A percentile compares a stretch with the other conserved stretches of the same genome.
Evolutionary conservation across 2,797 vertebrate species (phyloP).

Genomic region (Bradypus variegatus): DNA sequence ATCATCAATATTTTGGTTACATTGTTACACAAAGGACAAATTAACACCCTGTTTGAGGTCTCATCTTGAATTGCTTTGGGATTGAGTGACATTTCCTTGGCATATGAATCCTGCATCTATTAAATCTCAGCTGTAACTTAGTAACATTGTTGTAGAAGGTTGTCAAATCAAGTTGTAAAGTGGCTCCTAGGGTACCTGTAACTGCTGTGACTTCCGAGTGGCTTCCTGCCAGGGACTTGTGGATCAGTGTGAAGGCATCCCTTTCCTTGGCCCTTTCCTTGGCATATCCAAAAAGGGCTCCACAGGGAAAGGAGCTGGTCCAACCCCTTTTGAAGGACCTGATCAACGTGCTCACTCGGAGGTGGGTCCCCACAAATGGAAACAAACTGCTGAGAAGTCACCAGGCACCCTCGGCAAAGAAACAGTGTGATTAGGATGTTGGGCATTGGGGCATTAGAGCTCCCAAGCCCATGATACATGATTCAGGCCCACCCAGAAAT

Average conservation of each 20-base stretch:
- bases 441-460: slow-evolving; percentile 40
- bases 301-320: slow-evolving; percentile 23
- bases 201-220: neutral
- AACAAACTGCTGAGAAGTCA: slow-evolving; percentile 82
- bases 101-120: slow-evolving; percentile 29
- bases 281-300: slow-evolving; percentile 31
- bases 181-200: neutral
- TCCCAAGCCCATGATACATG: slow-evolving; percentile 51
- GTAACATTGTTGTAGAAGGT: neutral
- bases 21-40: slow-evolving; percentile 67
- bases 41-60: slow-evolving; percentile 60
- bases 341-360: slow-evolving; percentile 70
- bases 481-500: slow-evolving; percentile 75
- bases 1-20: slow-evolving; percentile 70
- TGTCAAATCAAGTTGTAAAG: neutral
- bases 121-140: slow-evolving; percentile 26
- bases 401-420: slow-evolving; percentile 69
- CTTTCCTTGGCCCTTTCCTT: rapidly evolving
- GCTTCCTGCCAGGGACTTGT: neutral
- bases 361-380: slow-evolving; percentile 79
- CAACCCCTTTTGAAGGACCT: slow-evolving; percentile 39
- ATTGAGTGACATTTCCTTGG: slow-evolving; percentile 57
- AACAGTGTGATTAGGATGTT: slow-evolving; percentile 34
- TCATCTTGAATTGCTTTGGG: slow-evolving; percentile 58
- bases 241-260: neutral